These are phyloP conservation scores for Calameuta pallipes DNA, from an alignment of 2,888 invertebrate genomes.

Conservation along the genomic window DNA sequence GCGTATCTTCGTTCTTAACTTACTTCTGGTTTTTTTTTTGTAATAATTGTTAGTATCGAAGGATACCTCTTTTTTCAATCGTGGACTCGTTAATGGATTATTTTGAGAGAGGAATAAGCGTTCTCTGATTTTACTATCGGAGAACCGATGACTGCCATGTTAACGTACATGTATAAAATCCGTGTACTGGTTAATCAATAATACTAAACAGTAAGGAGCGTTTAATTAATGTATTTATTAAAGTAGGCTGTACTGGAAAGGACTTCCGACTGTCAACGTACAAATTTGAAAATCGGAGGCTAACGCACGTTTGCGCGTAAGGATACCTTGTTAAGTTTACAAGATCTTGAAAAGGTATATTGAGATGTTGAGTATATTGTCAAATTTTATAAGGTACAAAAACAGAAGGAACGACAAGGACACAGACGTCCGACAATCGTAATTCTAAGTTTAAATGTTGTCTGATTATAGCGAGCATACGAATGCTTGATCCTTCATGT, in stretches of 20 bases:
- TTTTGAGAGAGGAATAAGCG: neutral
- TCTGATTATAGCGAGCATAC: neutral
- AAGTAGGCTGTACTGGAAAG: constrained; percentile 24
- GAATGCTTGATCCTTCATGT: neutral
- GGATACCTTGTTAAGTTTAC: neutral
- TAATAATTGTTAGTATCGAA: neutral
- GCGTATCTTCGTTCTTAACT: neutral
- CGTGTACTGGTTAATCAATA: constrained; percentile 24
- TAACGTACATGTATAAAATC: constrained; percentile 15
- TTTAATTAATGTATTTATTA: constrained; percentile 39
- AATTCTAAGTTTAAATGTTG: too few relatives aligned
- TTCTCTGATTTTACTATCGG: neutral
- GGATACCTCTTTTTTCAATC: neutral
- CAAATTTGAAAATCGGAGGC: constrained; percentile 31
- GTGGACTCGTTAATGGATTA: neutral
- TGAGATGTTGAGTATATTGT: neutral
- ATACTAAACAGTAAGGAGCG: neutral
- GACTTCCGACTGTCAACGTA: constrained; percentile 36
- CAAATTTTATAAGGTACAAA: neutral
- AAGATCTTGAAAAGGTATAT: neutral
- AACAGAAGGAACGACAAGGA: too few relatives aligned
- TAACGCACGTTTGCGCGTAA: neutral
- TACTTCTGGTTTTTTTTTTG: neutral
- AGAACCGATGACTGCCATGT: constrained; percentile 35
- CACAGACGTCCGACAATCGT: too few relatives aligned